Conservation (phyloP, 2,888 invertebrate species). For the Hypercompe scribonia region DNA sequence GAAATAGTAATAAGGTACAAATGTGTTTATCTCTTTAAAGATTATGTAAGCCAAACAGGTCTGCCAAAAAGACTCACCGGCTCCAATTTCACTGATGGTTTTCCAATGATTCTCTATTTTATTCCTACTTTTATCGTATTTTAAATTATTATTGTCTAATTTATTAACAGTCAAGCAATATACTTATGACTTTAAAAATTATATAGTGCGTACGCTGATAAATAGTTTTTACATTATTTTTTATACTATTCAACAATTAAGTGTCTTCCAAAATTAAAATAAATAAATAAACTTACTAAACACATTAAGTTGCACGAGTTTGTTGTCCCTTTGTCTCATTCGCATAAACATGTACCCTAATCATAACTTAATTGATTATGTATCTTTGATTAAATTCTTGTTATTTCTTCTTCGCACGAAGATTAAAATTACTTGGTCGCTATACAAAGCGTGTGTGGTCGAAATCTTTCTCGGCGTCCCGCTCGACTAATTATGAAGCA, state of each 20-base stretch:
- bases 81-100: neutral
- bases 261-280: neutral
- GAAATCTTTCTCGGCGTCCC: conserved; percentile 60
- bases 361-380: too few species aligned
- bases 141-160: neutral
- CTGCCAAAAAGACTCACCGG: neutral
- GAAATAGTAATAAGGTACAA: too few species aligned
- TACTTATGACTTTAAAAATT: neutral
- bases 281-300: neutral
- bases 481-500: conserved; percentile 64
- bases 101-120: neutral
- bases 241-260: neutral
- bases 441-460: conserved; percentile 74
- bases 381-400: neutral
- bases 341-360: neutral
- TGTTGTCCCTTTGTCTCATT: neutral
- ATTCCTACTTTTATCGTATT: neutral
- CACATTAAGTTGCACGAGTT: neutral
- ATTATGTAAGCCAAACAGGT: neutral
- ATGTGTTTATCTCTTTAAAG: neutral
- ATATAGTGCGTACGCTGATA: neutral
- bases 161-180: neutral
- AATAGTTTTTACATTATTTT: neutral
- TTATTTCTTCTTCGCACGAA: conserved; percentile 6
- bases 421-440: conserved; percentile 54